Percentiles rank a stretch among this genome's conserved stretches.
phyloP scores from a whole-genome alignment of 2,888 invertebrate species.

The Mesoligia furuncula region DNA sequence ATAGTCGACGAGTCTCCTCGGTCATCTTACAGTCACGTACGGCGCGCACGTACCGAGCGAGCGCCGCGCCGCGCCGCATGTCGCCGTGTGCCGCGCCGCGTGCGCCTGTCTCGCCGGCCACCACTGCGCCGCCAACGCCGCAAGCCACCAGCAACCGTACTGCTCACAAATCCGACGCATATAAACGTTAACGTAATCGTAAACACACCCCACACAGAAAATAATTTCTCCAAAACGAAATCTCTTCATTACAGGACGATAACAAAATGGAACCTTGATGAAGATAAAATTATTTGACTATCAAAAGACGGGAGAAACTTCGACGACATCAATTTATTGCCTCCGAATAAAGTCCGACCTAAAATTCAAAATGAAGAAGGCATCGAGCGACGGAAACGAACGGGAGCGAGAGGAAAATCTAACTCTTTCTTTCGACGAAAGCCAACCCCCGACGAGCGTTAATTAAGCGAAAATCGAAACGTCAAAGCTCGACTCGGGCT shows the following conservation, averaged over 20 bases:
- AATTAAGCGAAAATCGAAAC: slow-evolving; percentile 90
- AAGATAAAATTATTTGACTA: slow-evolving; percentile 86
- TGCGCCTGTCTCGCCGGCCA: slow-evolving; percentile 6
- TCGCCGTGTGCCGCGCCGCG: slow-evolving; percentile 7
- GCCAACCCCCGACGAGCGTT: slow-evolving; percentile 81
- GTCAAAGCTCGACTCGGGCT: slow-evolving; percentile 86
- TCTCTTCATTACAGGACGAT: slow-evolving; percentile 79
- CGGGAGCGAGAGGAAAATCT: slow-evolving; percentile 79
- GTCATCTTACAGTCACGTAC: slow-evolving; percentile 85
- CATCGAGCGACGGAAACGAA: slow-evolving; percentile 78
- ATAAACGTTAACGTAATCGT: slow-evolving; percentile 56
- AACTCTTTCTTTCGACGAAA: slow-evolving; percentile 82
- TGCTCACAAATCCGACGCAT: slow-evolving; percentile 57
- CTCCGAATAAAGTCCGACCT: slow-evolving; percentile 80
- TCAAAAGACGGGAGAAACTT: slow-evolving; percentile 84
- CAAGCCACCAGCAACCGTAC: slow-evolving; percentile 48
- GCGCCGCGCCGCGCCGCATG: slow-evolving; percentile 57
- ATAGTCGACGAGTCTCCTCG: slow-evolving; percentile 83
- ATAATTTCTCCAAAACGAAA: slow-evolving; percentile 69
- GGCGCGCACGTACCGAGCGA: slow-evolving; percentile 66
- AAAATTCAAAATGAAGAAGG: slow-evolving; percentile 81
- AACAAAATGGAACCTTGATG: slow-evolving; percentile 79
- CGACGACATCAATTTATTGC: slow-evolving; percentile 84
- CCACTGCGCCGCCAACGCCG: slow-evolving; percentile 24
- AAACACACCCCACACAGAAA: slow-evolving; percentile 51